Conservation (phyloP, 2,113 vertebrate genomes). For the Chaetodon trifascialis region DNA sequence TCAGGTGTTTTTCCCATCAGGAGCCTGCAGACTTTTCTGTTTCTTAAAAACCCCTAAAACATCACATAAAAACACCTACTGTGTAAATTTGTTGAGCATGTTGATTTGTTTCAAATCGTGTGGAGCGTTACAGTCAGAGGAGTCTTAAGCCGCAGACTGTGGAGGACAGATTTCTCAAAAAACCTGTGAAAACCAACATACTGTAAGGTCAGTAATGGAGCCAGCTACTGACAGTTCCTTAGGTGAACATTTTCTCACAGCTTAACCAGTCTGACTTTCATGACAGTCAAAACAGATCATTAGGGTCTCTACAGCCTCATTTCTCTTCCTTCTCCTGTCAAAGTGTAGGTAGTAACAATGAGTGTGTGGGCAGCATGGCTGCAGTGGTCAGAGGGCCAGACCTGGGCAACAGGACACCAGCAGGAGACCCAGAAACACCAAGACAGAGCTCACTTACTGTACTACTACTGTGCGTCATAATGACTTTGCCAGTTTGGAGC, state of each 20-base stretch:
- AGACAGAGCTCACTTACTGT: constrained; percentile 34
- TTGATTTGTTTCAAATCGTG: constrained; percentile 21
- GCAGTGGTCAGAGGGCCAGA: constrained; percentile 6
- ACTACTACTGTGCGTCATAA: constrained; percentile 33
- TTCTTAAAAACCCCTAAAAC: constrained; percentile 1
- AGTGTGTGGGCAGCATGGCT: constrained; percentile 42
- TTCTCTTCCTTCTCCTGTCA: constrained; percentile 38
- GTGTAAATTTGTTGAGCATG: not conserved
- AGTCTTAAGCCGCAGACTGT: constrained; percentile 18
- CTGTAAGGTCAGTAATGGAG: constrained; percentile 14
- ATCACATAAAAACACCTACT: constrained; percentile 6
- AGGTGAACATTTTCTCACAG: not conserved
- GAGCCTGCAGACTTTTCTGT: not conserved
- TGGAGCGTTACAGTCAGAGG: constrained; percentile 38
- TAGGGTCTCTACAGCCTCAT: constrained; percentile 26
- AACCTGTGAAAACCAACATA: constrained; percentile 27
- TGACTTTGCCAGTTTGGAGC: constrained; percentile 58
- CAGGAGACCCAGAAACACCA: constrained; percentile 37
- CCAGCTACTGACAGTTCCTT: constrained; percentile 9
- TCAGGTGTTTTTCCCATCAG: constrained; percentile 66
- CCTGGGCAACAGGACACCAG: constrained; percentile 38
- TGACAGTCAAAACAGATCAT: constrained; percentile 36
- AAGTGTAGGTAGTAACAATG: constrained; percentile 9
- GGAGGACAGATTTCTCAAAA: constrained; percentile 10
- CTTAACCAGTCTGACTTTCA: not conserved